Conservation (phyloP, 2,113 vertebrate species). For the Arvicanthis niloticus region DNA sequence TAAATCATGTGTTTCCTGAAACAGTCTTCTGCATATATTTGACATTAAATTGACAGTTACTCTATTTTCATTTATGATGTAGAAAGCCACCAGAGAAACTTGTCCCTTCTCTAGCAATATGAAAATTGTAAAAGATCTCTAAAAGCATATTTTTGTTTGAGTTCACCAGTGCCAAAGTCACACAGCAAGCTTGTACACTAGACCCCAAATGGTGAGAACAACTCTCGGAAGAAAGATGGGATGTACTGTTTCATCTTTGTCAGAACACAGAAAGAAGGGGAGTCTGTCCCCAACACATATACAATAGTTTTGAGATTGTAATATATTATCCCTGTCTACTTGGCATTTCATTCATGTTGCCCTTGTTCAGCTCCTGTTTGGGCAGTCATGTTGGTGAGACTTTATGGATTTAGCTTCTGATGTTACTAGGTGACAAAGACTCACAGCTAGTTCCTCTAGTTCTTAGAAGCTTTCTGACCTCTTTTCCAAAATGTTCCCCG, state of each 20-base stretch:
- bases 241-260: background rate
- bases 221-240: background rate
- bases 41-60: background rate
- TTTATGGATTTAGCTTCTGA: background rate
- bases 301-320: background rate
- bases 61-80: background rate
- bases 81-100: background rate
- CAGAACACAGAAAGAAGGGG: background rate
- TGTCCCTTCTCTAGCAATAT: background rate
- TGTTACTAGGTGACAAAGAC: background rate
- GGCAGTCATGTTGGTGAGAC: background rate
- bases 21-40: background rate
- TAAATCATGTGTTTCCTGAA: background rate
- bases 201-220: background rate
- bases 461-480: background rate
- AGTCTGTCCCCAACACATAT: background rate
- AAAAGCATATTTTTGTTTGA: background rate
- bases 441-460: background rate
- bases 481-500: background rate
- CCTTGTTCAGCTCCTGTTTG: background rate
- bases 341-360: background rate
- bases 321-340: background rate
- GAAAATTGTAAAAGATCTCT: background rate
- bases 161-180: background rate
- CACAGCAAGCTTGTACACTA: background rate